phyloP scores from a whole-genome alignment of 1,140 invertebrate species.

The Lepidurus couesii region DNA sequence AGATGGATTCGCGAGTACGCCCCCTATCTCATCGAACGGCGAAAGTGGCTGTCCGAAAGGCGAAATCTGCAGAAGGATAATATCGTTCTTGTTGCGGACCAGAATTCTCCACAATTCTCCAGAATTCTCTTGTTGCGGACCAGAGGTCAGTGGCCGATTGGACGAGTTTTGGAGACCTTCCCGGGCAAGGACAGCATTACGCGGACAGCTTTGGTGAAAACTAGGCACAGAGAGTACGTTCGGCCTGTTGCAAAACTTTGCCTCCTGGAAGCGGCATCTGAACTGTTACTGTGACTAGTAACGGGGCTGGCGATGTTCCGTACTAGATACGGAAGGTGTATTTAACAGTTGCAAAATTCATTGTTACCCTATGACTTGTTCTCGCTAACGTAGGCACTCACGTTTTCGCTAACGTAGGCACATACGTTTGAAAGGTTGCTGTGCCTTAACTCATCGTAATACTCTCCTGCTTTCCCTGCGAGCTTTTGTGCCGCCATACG shows the following conservation, averaged over 20 bases:
- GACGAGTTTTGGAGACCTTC: background rate
- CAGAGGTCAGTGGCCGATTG: conserved; percentile 17
- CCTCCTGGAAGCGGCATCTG: background rate
- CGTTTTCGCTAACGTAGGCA: too few relatives aligned
- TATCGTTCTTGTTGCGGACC: conserved; percentile 11
- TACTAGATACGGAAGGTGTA: too few relatives aligned
- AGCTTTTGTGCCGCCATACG: background rate
- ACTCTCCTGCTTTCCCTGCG: background rate
- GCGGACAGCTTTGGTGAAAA: background rate
- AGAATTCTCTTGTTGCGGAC: conserved; percentile 18
- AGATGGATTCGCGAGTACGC: conserved; percentile 35
- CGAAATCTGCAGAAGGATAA: conserved; percentile 2
- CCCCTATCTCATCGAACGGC: conserved; percentile 22
- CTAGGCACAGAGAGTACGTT: background rate
- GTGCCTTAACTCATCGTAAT: too few relatives aligned
- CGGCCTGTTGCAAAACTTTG: conserved; percentile 25
- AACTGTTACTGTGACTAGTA: background rate
- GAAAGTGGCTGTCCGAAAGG: conserved; percentile 26
- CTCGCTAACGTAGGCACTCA: too few relatives aligned
- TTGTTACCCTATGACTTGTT: too few relatives aligned
- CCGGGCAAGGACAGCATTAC: background rate
- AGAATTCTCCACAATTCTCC: too few relatives aligned
- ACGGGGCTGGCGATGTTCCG: conserved; percentile 32
- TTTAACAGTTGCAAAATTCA: too few relatives aligned
- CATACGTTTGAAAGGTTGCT: too few relatives aligned